Percentiles rank a stretch among this genome's conserved stretches.
Conservation (phyloP, 1,140 invertebrate species). For the Drosophila albomicans region DNA sequence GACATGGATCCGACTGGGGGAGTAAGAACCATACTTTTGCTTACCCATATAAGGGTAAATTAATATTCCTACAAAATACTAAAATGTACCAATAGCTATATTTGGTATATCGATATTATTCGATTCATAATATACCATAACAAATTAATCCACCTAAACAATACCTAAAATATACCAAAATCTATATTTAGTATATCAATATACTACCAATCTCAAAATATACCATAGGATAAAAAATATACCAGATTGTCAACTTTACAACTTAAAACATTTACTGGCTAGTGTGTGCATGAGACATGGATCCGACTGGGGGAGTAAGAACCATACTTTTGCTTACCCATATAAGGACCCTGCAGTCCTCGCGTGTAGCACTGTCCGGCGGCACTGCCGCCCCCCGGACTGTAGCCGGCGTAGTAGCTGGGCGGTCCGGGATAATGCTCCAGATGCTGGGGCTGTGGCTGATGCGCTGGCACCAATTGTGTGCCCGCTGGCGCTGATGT, state of each 20-base stretch:
- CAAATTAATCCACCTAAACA: too few relatives aligned
- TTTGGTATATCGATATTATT: too few relatives aligned
- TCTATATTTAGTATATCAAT: too few relatives aligned
- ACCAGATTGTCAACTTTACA: too few relatives aligned
- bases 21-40: constrained; percentile 40
- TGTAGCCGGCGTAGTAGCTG: constrained; percentile 88
- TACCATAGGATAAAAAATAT: too few relatives aligned
- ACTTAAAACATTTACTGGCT: too few relatives aligned
- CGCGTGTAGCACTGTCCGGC: constrained; percentile 88
- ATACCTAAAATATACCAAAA: too few relatives aligned
- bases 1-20: neutral
- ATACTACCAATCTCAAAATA: too few relatives aligned
- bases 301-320: neutral
- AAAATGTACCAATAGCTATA: too few relatives aligned
- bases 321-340: constrained; percentile 86
- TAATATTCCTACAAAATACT: too few relatives aligned
- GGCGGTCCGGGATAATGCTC: constrained; percentile 87
- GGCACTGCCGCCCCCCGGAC: constrained; percentile 86
- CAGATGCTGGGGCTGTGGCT: constrained; percentile 71
- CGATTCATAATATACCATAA: too few relatives aligned
- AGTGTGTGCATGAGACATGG: too few relatives aligned
- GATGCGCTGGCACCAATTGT: constrained; percentile 53
- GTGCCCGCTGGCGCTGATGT: constrained; percentile 32
- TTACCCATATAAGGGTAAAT: constrained; percentile 78
- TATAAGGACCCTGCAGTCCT: constrained; percentile 89